A percentile compares a stretch with the other conserved stretches of the same genome.
Evolutionary conservation across 2,797 vertebrate genomes (phyloP).

Genomic region (Sebastes trivittatus): DNA sequence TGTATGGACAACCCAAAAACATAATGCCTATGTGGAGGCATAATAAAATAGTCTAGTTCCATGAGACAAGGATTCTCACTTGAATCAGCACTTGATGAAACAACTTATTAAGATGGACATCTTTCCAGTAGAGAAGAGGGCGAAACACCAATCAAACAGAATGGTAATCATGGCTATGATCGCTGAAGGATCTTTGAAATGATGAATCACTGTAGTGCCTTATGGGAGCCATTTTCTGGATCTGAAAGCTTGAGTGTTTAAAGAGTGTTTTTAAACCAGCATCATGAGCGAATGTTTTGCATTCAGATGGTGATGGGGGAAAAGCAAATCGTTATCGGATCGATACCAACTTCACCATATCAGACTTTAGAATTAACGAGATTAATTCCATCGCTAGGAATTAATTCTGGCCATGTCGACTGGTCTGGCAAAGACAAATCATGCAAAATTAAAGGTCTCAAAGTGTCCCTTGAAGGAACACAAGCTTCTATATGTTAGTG

Average conservation of each 20-base stretch:
- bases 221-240: neutral
- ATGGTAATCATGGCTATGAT: neutral
- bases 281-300: neutral
- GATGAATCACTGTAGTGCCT: neutral
- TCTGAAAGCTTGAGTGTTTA: neutral
- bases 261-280: neutral
- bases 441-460: constrained; percentile 19
- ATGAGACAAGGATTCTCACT: neutral
- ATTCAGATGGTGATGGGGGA: neutral
- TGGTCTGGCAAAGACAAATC: constrained; percentile 5
- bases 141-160: constrained; percentile 3
- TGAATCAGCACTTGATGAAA: neutral
- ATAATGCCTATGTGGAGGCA: no score
- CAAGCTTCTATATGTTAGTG: constrained; percentile 34
- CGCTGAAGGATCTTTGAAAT: constrained; percentile 11
- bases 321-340: neutral
- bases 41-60: neutral
- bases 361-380: neutral
- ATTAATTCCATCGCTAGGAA: neutral
- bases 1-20: no score
- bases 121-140: neutral
- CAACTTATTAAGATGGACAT: neutral
- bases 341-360: no score
- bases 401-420: neutral
- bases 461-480: constrained; percentile 33